A percentile compares a stretch with the other conserved stretches of the same genome.
These are phyloP conservation scores for Poeciliopsis turrubarensis DNA, from an alignment of 2,113 vertebrate species.

Conservation along the genomic window DNA sequence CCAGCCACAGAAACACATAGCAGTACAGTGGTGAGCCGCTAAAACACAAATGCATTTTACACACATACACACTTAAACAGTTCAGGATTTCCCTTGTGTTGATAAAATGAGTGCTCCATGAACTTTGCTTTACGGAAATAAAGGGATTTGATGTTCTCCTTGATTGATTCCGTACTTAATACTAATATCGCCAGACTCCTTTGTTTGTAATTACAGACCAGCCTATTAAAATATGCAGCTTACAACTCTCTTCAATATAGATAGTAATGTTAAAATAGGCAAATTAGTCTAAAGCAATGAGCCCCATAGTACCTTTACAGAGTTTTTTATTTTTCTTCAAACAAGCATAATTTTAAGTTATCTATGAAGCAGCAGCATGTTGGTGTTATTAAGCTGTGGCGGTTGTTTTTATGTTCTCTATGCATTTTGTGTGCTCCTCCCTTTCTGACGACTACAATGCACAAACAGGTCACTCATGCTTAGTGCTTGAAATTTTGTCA, in stretches of 20 bases:
- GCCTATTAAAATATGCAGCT: constrained; percentile 3
- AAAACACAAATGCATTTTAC: constrained; percentile 32
- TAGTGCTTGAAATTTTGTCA: no score
- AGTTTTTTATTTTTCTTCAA: not conserved
- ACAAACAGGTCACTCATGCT: no score
- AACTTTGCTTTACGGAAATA: constrained; percentile 42
- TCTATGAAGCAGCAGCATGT: no score
- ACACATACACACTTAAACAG: constrained; percentile 15
- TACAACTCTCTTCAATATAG: not conserved
- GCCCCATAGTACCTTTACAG: not conserved
- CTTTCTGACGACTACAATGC: no score
- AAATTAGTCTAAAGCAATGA: not conserved
- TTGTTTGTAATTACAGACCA: constrained; percentile 18
- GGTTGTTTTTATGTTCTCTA: no score
- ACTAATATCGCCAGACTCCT: constrained; percentile 17
- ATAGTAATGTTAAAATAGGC: not conserved
- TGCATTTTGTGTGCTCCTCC: no score
- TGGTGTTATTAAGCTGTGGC: no score
- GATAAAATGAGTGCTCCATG: constrained; percentile 37
- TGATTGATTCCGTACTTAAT: not conserved
- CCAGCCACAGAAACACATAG: constrained; percentile 27
- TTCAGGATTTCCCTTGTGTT: constrained; percentile 17
- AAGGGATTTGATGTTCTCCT: constrained; percentile 20
- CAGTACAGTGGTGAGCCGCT: constrained; percentile 42
- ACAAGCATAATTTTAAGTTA: no score